Evolutionary conservation across 2,113 vertebrate species (phyloP).

Genomic region (Microtus montanus): DNA sequence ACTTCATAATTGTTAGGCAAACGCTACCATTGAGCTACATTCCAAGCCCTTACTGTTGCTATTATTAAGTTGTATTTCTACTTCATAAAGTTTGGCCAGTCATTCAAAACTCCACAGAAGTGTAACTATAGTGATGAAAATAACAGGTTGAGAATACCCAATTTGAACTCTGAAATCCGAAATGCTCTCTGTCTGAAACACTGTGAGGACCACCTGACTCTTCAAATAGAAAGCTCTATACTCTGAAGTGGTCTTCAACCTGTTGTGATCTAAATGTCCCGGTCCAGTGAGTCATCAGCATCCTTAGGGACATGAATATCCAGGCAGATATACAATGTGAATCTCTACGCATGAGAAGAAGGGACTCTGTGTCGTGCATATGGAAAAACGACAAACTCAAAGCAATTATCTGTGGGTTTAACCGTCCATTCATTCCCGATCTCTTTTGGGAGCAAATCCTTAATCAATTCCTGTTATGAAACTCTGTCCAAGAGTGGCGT

Average conservation of each 20-base stretch:
- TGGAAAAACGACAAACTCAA: background rate
- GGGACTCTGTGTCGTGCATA: background rate
- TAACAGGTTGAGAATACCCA: background rate
- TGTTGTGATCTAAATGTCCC: background rate
- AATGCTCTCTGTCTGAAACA: background rate
- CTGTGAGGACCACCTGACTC: background rate
- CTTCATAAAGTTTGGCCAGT: conserved; percentile 23
- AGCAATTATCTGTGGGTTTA: background rate
- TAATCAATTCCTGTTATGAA: conserved; percentile 43
- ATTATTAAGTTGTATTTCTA: background rate
- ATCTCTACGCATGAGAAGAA: background rate
- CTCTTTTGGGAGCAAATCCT: background rate
- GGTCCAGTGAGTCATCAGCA: background rate
- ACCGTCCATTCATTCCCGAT: background rate
- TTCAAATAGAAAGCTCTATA: background rate
- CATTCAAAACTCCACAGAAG: background rate
- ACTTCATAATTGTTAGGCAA: background rate
- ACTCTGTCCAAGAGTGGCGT: conserved; percentile 52
- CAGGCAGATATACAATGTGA: background rate
- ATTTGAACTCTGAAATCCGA: background rate
- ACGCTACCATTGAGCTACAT: background rate
- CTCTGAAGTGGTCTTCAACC: background rate
- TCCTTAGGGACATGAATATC: background rate
- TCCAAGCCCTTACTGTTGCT: background rate
- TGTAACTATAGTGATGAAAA: background rate